Conservation (phyloP, 1,140 invertebrate genomes). For the Capitella teleta region DNA sequence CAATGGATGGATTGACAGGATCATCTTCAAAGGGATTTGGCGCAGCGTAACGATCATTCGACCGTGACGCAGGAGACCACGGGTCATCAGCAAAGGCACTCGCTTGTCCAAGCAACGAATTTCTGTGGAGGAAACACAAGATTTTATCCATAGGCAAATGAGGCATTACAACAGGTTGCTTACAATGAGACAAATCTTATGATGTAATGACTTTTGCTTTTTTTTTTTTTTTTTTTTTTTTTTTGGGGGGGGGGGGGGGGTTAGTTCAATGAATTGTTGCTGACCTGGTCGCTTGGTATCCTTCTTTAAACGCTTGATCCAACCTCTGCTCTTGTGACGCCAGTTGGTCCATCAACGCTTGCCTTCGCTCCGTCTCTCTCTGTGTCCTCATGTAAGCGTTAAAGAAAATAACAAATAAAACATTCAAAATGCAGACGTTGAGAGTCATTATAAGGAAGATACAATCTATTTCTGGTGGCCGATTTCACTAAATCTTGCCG, state of each 20-base stretch:
- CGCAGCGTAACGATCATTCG: background rate
- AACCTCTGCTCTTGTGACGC: constrained; percentile 36
- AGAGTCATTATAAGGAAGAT: background rate
- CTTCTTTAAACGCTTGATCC: constrained; percentile 32
- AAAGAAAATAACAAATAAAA: background rate
- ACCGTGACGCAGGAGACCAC: background rate
- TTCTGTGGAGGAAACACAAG: background rate
- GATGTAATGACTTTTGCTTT: background rate
- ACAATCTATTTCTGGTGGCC: background rate
- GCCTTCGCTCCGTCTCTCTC: constrained; percentile 36
- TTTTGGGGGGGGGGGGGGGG: too few relatives aligned
- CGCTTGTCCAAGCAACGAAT: constrained; percentile 1
- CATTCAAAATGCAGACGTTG: background rate
- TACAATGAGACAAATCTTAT: background rate
- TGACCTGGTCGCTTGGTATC: constrained; percentile 5
- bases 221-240: too few relatives aligned
- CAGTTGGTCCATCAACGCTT: constrained; percentile 35
- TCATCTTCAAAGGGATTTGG: constrained; percentile 15
- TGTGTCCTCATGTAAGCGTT: constrained; percentile 11
- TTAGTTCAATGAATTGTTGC: background rate
- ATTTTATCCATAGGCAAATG: background rate
- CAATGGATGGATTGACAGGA: constrained; percentile 22
- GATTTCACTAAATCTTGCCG: background rate
- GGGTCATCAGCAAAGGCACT: background rate
- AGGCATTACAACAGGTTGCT: background rate